These are phyloP conservation scores for Apaloderma vittatum DNA, from an alignment of 2,113 vertebrate genomes.

Conservation along the genomic window DNA sequence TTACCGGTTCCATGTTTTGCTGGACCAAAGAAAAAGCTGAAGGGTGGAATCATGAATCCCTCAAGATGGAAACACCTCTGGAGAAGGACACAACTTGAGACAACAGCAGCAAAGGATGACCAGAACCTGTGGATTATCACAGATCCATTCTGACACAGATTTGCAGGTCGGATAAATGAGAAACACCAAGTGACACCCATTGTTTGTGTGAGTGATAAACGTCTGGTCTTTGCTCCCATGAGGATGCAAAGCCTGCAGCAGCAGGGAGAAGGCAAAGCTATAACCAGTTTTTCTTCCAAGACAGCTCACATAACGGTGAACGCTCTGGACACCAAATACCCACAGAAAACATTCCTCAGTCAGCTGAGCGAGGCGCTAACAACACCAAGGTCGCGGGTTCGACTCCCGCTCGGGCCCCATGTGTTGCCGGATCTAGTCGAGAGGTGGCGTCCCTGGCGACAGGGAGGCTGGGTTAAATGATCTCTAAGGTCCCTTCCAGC, in stretches of 20 bases:
- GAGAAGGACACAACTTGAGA: neutral
- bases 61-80: neutral
- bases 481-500: too few relatives aligned
- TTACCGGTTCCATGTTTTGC: neutral
- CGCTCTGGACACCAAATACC: neutral
- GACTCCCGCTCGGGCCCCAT: too few relatives aligned
- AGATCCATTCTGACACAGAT: neutral
- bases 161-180: neutral
- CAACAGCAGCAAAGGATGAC: neutral
- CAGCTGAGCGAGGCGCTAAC: too few relatives aligned
- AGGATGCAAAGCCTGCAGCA: neutral
- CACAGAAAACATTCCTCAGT: too few relatives aligned
- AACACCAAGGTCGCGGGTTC: too few relatives aligned
- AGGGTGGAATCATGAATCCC: neutral
- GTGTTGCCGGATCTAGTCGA: too few relatives aligned
- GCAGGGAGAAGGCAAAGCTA: neutral
- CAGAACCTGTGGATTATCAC: neutral
- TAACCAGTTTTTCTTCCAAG: neutral
- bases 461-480: too few relatives aligned
- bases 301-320: fast-evolving
- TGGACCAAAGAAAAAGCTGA: neutral
- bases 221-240: neutral
- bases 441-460: too few relatives aligned
- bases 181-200: neutral
- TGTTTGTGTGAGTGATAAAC: neutral